These are phyloP conservation scores for Berghia stephanieae DNA, from an alignment of 1,140 invertebrate genomes.

Conservation along the genomic window DNA sequence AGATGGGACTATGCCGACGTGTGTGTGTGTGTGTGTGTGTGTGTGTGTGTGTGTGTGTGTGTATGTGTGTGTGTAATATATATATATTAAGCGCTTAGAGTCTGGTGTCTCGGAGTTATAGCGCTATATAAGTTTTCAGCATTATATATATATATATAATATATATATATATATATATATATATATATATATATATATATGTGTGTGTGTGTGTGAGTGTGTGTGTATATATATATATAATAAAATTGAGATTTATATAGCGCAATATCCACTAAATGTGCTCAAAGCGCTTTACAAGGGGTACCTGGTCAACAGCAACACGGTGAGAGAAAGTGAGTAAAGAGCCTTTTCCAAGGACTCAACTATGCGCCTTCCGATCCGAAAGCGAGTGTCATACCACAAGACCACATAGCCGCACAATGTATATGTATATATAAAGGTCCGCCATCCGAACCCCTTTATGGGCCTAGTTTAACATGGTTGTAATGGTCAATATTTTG, in stretches of 20 bases:
- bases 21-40: constrained; percentile 23
- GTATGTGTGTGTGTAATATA: constrained; percentile 19
- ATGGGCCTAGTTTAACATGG: too few species aligned
- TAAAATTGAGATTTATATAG: neutral
- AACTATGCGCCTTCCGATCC: too few species aligned
- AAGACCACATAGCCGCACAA: too few species aligned
- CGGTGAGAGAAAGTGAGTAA: neutral
- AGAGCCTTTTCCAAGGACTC: neutral
- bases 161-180: neutral
- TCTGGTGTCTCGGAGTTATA: too few species aligned
- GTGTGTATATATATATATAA: constrained; percentile 4
- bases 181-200: constrained; percentile 14
- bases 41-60: constrained; percentile 30
- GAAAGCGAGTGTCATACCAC: too few species aligned
- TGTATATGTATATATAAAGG: too few species aligned
- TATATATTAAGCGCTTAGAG: too few species aligned
- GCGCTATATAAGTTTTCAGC: neutral
- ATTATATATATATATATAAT: neutral
- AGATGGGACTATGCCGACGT: neutral
- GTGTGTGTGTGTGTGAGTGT: constrained; percentile 21
- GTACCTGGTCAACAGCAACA: neutral
- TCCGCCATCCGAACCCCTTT: too few species aligned
- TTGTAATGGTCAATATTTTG: too few species aligned
- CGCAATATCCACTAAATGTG: neutral
- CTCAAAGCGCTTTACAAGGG: neutral